phyloP scores from a whole-genome alignment of 2,797 vertebrate species.

The Borostomias antarcticus region DNA sequence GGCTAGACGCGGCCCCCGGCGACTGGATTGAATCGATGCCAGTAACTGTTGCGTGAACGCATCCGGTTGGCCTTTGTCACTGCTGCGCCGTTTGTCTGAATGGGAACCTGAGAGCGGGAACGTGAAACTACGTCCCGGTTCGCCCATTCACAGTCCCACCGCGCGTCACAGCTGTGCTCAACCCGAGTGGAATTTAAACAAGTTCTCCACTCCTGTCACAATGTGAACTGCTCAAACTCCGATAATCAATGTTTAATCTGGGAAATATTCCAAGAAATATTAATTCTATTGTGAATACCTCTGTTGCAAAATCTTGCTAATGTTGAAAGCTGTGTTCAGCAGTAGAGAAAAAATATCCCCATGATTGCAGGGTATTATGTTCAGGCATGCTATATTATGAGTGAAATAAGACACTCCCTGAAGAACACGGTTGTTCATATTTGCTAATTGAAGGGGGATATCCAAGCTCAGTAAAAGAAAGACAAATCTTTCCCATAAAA shows the following conservation, averaged over 20 bases:
- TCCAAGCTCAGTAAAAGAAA: constrained; percentile 50
- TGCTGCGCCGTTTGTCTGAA: neutral
- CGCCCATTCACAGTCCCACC: neutral
- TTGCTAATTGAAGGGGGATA: constrained; percentile 63
- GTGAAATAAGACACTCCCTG: constrained; percentile 67
- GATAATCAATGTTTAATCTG: constrained; percentile 60
- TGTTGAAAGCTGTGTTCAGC: constrained; percentile 60
- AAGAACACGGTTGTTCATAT: constrained; percentile 64
- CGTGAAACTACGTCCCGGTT: neutral
- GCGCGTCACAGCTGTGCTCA: neutral
- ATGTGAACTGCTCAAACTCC: constrained; percentile 34
- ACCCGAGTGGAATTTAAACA: neutral
- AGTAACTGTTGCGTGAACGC: constrained; percentile 10
- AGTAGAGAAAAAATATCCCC: constrained; percentile 56
- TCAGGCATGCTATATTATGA: constrained; percentile 43
- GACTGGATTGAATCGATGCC: constrained; percentile 2
- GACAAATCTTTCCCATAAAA: constrained; percentile 47
- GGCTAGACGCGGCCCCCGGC: constrained; percentile 29
- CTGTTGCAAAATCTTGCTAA: constrained; percentile 38
- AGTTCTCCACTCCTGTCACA: constrained; percentile 20
- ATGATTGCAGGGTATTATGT: constrained; percentile 29
- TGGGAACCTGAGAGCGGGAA: neutral
- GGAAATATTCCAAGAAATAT: constrained; percentile 55
- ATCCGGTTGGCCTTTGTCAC: neutral
- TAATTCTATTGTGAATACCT: constrained; percentile 43